Percentiles rank a stretch among this genome's conserved stretches.
Evolutionary conservation across 2,113 vertebrate species (phyloP).

Genomic region (Erythrocercus mccallii): DNA sequence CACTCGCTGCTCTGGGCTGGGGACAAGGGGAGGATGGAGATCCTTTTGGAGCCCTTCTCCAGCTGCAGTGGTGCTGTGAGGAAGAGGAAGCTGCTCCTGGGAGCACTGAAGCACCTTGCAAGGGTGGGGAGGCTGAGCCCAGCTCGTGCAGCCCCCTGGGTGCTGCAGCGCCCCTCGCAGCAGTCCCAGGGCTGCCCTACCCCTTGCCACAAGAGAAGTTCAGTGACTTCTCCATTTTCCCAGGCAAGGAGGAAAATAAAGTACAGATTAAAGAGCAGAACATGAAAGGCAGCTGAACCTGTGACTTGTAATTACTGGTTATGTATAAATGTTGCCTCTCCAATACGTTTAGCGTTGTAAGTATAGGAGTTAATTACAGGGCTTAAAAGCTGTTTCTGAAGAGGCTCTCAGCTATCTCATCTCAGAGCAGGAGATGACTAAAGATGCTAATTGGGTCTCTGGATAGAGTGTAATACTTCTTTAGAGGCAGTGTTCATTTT

Average conservation of each 20-base stretch:
- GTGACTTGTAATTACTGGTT: slow-evolving; percentile 66
- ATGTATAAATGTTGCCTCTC: slow-evolving; percentile 61
- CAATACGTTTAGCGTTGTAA: slow-evolving; percentile 59
- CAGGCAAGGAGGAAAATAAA: slow-evolving; percentile 43
- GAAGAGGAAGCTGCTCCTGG: not conserved
- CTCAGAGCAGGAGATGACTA: slow-evolving; percentile 41
- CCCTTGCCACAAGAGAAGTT: not conserved
- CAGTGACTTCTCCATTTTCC: slow-evolving; percentile 12
- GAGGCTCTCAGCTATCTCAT: slow-evolving; percentile 60
- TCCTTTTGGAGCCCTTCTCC: not conserved
- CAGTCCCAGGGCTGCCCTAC: not conserved
- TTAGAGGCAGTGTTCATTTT: slow-evolving; percentile 42
- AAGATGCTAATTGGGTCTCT: slow-evolving; percentile 58
- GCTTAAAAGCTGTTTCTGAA: slow-evolving; percentile 57
- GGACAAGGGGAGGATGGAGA: not conserved
- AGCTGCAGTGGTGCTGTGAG: not conserved
- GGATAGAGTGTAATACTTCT: slow-evolving; percentile 13
- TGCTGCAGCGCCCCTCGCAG: not conserved
- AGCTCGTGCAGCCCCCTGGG: not conserved
- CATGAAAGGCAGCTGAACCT: slow-evolving; percentile 56
- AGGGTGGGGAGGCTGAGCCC: accelerated
- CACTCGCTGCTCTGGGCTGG: not conserved
- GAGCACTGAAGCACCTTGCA: not conserved
- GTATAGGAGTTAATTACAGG: slow-evolving; percentile 58
- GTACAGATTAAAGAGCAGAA: slow-evolving; percentile 51